Evolutionary conservation across 1,140 invertebrate genomes (phyloP).

Genomic region (Caenorhabditis latens): DNA sequence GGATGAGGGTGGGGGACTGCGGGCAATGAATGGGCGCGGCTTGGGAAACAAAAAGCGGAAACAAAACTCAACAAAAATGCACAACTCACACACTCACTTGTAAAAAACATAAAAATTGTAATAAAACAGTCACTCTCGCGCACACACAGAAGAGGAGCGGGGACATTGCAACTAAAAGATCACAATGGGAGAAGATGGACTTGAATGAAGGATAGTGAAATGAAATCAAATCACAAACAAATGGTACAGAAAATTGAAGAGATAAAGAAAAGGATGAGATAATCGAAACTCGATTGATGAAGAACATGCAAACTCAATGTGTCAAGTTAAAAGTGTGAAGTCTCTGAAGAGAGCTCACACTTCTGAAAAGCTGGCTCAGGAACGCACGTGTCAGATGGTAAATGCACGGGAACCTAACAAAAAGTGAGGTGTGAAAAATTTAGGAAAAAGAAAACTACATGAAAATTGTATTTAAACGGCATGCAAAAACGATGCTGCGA

Average conservation of each 20-base stretch:
- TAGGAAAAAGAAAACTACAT: slow-evolving; percentile 25
- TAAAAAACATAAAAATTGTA: slow-evolving; percentile 16
- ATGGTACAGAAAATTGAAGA: slow-evolving; percentile 35
- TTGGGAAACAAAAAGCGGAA: slow-evolving; percentile 20
- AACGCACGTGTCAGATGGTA: slow-evolving; percentile 18
- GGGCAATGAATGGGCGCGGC: slow-evolving; percentile 25
- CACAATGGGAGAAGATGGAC: slow-evolving; percentile 14
- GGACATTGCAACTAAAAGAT: slow-evolving; percentile 31
- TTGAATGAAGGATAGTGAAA: slow-evolving; percentile 16
- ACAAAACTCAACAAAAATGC: slow-evolving; percentile 55
- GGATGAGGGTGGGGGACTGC: slow-evolving; percentile 19
- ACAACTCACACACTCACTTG: slow-evolving; percentile 53
- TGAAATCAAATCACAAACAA: slow-evolving; percentile 24
- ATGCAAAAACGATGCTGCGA: slow-evolving; percentile 14
- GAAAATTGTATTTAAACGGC: slow-evolving; percentile 27
- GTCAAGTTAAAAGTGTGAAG: slow-evolving; percentile 29
- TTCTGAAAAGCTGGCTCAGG: slow-evolving; percentile 11
- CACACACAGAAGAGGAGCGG: slow-evolving; percentile 36
- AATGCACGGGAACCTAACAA: slow-evolving; percentile 11
- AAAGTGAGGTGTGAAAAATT: slow-evolving; percentile 49
- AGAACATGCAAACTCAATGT: slow-evolving; percentile 31
- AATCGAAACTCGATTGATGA: not conserved
- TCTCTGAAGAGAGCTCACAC: not conserved
- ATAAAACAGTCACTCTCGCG: slow-evolving; percentile 48
- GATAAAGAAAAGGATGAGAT: slow-evolving; percentile 41